Conservation (phyloP, 2,113 vertebrate genomes). For the Cyprinodon brontotheroides region DNA sequence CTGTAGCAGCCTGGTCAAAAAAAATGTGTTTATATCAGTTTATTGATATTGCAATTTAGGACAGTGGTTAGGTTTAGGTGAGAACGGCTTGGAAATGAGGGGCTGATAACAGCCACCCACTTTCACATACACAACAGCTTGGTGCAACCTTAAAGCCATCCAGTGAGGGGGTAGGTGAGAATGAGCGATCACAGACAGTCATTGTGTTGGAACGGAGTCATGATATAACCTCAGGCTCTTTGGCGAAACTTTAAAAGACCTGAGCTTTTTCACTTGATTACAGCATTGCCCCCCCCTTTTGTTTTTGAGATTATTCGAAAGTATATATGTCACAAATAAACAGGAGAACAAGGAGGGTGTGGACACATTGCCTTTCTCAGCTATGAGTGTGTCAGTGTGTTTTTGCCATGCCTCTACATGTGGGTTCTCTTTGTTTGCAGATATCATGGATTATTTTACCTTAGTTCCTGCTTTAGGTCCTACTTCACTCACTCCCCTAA, state of each 20-base stretch:
- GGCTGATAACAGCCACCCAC: slow-evolving; percentile 43
- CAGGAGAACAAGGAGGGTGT: slow-evolving; percentile 46
- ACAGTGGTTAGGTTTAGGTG: slow-evolving; percentile 15
- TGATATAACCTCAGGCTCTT: slow-evolving; percentile 61
- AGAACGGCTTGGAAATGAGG: slow-evolving; percentile 46
- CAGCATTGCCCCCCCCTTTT: slow-evolving; percentile 15
- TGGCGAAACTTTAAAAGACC: slow-evolving; percentile 68
- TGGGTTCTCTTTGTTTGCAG: slow-evolving; percentile 48
- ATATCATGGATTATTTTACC: slow-evolving; percentile 43
- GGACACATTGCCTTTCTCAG: slow-evolving; percentile 48
- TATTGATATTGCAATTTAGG: too few species aligned
- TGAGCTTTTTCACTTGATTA: slow-evolving; percentile 26
- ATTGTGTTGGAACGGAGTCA: slow-evolving; percentile 68
- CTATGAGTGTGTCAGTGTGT: slow-evolving; percentile 47
- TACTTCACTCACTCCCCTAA: slow-evolving; percentile 14
- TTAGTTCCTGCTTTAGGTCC: slow-evolving; percentile 46
- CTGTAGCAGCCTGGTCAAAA: slow-evolving; percentile 3
- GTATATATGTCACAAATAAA: slow-evolving; percentile 58
- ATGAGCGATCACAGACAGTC: slow-evolving; percentile 60
- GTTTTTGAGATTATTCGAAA: slow-evolving; percentile 39
- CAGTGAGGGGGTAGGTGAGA: slow-evolving; percentile 69
- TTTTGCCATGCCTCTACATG: slow-evolving; percentile 57
- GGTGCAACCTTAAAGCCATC: slow-evolving; percentile 34
- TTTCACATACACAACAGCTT: slow-evolving; percentile 30
- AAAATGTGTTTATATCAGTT: slow-evolving; percentile 11